Conservation (phyloP, 2,888 invertebrate genomes). For the Cataglyphis livida region DNA sequence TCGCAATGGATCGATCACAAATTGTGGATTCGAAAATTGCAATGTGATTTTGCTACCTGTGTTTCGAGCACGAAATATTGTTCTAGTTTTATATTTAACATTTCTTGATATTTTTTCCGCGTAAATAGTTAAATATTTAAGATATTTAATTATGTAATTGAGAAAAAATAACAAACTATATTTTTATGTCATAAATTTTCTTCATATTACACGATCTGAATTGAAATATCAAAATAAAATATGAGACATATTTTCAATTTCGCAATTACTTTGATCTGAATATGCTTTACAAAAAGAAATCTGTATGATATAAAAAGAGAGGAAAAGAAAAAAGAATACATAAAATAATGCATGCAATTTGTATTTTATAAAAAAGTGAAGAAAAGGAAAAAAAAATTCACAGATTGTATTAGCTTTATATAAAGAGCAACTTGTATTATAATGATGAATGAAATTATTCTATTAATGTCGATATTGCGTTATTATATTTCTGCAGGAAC, state of each 20-base stretch:
- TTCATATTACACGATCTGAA: neutral
- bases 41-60: neutral
- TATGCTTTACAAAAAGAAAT: no score
- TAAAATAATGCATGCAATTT: conserved; percentile 1
- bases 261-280: no score
- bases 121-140: neutral
- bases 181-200: neutral
- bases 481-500: conserved; percentile 38
- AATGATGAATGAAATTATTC: neutral
- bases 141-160: neutral
- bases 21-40: conserved; percentile 4
- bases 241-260: neutral
- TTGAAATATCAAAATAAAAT: conserved; percentile 14
- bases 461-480: conserved; percentile 7
- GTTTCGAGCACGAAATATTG: neutral
- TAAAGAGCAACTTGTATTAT: conserved; percentile 14
- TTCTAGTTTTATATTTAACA: neutral
- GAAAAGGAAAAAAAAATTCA: neutral
- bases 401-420: neutral
- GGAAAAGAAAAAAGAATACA: neutral
- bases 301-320: neutral
- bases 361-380: neutral
- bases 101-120: neutral
- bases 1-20: neutral
- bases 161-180: neutral